phyloP scores from a whole-genome alignment of 2,113 vertebrate genomes.

The Polyodon spathula region DNA sequence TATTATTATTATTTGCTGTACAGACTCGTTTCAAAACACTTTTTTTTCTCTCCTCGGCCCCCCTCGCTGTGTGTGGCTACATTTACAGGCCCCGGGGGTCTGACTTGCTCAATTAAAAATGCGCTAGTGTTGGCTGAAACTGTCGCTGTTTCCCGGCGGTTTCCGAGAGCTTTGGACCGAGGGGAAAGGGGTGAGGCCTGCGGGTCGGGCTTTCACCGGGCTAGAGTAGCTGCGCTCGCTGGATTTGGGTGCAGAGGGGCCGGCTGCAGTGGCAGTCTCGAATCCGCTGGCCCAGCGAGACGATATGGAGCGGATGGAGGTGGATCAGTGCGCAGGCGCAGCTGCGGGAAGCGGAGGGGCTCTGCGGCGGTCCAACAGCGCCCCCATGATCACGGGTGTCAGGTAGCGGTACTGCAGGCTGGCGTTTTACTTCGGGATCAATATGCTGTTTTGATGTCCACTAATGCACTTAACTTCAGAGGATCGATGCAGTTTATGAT shows the following conservation, averaged over 20 bases:
- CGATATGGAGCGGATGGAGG: slow-evolving; percentile 65
- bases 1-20: slow-evolving; percentile 17
- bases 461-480: too few species aligned
- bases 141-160: slow-evolving; percentile 33
- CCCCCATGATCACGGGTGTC: slow-evolving; percentile 67
- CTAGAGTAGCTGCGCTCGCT: slow-evolving; percentile 41
- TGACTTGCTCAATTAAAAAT: slow-evolving; percentile 24
- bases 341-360: slow-evolving; percentile 41
- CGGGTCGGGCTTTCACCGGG: slow-evolving; percentile 59
- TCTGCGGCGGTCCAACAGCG: slow-evolving; percentile 64
- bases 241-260: slow-evolving; percentile 23
- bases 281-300: slow-evolving; percentile 29
- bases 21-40: background rate
- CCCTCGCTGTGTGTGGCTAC: background rate
- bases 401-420: slow-evolving; percentile 39
- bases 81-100: background rate
- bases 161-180: slow-evolving; percentile 22
- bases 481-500: too few species aligned
- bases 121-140: slow-evolving; percentile 33
- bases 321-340: slow-evolving; percentile 67
- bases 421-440: too few species aligned
- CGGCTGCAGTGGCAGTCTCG: slow-evolving; percentile 25
- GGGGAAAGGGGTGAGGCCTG: slow-evolving; percentile 49
- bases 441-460: too few species aligned
- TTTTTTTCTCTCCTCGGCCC: background rate